Evolutionary conservation across 2,797 vertebrate species (phyloP), one percentile per base, ranked within the genome.

Genomic region (Lagorchestes hirsutus): DNA sequence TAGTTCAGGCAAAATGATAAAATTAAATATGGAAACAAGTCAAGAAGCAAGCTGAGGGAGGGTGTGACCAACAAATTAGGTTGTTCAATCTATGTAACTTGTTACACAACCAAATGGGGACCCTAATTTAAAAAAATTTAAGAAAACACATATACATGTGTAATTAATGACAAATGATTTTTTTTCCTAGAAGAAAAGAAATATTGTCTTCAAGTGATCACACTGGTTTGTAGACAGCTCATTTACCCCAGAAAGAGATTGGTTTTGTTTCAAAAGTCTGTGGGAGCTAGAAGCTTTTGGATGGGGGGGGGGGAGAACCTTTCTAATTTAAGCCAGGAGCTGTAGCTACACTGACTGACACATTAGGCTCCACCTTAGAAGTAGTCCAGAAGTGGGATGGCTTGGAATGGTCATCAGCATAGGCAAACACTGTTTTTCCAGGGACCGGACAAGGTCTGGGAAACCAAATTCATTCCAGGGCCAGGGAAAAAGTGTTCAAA

Each of bases 61-160:
- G 22, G 22, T 9, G 40, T 82, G 18, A 82, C 22, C 74, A 82
- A 27, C 0, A 82, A 82, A 82, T 82, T 82, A 46, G 74, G 22
- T 87, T 87, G 40, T 27, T 87, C 8, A 2, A 50, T 87, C 40
- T 1, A 46, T 87, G 24, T 11, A 50, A 50, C 40, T 40, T 22
- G 16, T 18, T 40, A 87, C 10, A 46, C 40, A 50, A 97, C 52
- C 58, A 55, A 34, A 16, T 54, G 50, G 67, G 93, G 55, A 34
- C 74, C 94, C 94, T 93, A 93, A 58, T 94, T 96, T 93, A 90
- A 82, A 92, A 96, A 97, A 97, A 96, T 34, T 28, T 54, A 62
- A 92, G 82, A 96, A 96, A 96, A 97, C 5, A 56, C 10, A 58
- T 58, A 27, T 9, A n/a, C 40, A 95, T 91, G 59, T 93, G 55